Evolutionary conservation across 2,113 vertebrate species (phyloP).

Genomic region (Rhinoderma darwinii): DNA sequence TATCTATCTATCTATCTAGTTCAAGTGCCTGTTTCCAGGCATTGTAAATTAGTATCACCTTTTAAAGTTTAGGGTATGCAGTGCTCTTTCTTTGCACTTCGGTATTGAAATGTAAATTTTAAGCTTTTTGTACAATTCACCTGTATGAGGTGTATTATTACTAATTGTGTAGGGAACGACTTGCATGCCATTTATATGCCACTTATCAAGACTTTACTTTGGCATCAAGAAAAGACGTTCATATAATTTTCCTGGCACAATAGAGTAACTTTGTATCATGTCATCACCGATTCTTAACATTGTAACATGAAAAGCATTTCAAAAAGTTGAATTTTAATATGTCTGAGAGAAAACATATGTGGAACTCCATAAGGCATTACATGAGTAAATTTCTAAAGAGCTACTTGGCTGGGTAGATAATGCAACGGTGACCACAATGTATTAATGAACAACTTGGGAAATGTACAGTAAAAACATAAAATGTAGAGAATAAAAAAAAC

Average conservation of each 20-base stretch:
- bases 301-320: constrained; percentile 46
- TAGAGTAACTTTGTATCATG: constrained; percentile 40
- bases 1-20: too few relatives aligned
- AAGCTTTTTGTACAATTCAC: background rate
- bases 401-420: constrained; percentile 43
- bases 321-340: constrained; percentile 49
- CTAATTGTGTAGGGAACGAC: background rate
- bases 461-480: constrained; percentile 17
- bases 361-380: constrained; percentile 43
- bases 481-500: background rate
- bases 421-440: constrained; percentile 25
- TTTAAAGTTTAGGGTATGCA: background rate
- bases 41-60: too few relatives aligned
- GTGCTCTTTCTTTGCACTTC: background rate
- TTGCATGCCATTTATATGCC: constrained; percentile 31
- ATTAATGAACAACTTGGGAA: constrained; percentile 40
- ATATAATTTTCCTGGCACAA: constrained; percentile 49
- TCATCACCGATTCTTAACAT: constrained; percentile 41
- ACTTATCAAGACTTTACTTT: constrained; percentile 46
- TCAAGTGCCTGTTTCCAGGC: too few relatives aligned
- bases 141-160: constrained; percentile 6
- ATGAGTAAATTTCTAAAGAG: constrained; percentile 40
- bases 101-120: background rate
- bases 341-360: constrained; percentile 47
- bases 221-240: constrained; percentile 31